Conservation (phyloP, 2,888 invertebrate genomes). For the Drosophila mimica region DNA sequence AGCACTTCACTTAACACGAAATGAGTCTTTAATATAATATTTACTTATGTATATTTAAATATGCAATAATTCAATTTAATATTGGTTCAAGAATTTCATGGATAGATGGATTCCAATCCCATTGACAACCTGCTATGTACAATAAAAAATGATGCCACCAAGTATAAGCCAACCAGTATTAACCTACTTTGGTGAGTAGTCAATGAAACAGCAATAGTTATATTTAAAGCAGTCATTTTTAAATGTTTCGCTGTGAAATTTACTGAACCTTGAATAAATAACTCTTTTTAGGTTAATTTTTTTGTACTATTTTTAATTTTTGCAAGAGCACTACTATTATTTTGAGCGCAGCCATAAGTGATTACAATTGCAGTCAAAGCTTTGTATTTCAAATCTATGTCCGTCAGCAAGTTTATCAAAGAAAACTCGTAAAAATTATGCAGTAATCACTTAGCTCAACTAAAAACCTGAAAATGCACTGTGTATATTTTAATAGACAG, state of each 20-base stretch:
- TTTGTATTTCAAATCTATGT: background rate
- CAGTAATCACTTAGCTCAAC: background rate
- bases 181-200: background rate
- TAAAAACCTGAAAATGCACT: background rate
- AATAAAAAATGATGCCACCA: background rate
- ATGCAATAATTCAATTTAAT: background rate
- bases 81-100: background rate
- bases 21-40: background rate
- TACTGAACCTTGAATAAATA: background rate
- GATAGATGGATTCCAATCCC: background rate
- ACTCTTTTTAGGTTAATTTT: background rate
- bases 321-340: background rate
- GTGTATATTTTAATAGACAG: conserved; percentile 1
- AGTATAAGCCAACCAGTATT: background rate
- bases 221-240: background rate
- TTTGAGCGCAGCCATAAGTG: background rate
- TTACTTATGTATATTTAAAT: background rate
- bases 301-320: background rate
- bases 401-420: background rate
- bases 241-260: background rate
- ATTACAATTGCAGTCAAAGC: background rate
- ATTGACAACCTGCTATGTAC: background rate
- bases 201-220: background rate
- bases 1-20: no score
- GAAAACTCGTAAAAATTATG: background rate